Evolutionary conservation across 2,113 vertebrate genomes (phyloP).

Genomic region (Cichladusa arquata): DNA sequence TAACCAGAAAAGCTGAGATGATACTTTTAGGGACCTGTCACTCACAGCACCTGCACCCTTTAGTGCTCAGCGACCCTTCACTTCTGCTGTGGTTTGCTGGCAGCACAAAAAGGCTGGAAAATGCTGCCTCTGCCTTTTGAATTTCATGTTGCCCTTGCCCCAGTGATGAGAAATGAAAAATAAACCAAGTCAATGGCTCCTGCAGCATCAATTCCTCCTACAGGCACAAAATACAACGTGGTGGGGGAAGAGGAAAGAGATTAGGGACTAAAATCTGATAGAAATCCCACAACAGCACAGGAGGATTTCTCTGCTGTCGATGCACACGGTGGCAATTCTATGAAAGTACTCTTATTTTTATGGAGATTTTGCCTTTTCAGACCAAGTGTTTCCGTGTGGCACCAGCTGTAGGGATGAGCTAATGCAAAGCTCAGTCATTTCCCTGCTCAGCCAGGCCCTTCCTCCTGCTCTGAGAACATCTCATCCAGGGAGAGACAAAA

Average conservation of each 20-base stretch:
- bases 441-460: neutral
- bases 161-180: neutral
- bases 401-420: slow-evolving; percentile 18
- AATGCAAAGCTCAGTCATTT: neutral
- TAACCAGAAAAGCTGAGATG: neutral
- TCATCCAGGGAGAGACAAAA: slow-evolving; percentile 19
- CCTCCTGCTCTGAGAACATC: neutral
- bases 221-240: fast-evolving
- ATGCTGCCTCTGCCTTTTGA: neutral
- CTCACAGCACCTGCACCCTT: neutral
- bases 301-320: fast-evolving
- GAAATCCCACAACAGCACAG: fast-evolving
- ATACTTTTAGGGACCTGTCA: neutral
- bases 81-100: neutral
- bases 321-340: neutral
- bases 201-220: neutral
- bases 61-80: fast-evolving
- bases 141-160: neutral
- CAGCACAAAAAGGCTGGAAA: neutral
- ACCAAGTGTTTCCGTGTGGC: neutral
- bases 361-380: neutral
- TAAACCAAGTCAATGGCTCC: neutral
- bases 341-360: neutral
- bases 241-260: neutral
- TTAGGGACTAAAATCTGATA: neutral